A percentile compares a stretch with the other conserved stretches of the same genome.
These are phyloP conservation scores for Garrulus glandarius DNA, from an alignment of 2,797 vertebrate species.

Conservation along the genomic window DNA sequence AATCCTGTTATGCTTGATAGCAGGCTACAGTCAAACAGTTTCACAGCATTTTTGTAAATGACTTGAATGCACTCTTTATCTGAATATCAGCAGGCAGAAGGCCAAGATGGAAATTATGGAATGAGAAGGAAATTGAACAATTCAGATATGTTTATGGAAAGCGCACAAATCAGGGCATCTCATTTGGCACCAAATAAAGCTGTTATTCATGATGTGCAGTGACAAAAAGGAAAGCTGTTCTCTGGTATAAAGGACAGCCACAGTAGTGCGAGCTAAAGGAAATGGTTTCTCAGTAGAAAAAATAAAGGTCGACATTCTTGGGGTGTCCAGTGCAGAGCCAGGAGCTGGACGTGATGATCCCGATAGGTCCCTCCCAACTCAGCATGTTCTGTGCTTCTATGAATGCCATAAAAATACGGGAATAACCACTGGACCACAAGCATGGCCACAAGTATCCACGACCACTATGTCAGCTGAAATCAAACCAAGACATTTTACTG, in stretches of 20 bases:
- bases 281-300: conserved; percentile 18
- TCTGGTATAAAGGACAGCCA: conserved; percentile 14
- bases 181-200: conserved; percentile 72
- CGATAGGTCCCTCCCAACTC: not conserved
- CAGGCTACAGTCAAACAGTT: conserved; percentile 22
- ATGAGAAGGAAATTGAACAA: conserved; percentile 75
- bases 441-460: fast-evolving
- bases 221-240: conserved; percentile 61
- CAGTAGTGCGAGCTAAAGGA: not conserved
- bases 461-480: not conserved
- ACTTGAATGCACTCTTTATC: conserved; percentile 72
- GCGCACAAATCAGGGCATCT: conserved; percentile 66
- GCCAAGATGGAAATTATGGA: conserved; percentile 71
- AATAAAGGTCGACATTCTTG: not conserved
- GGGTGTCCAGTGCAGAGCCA: not conserved
- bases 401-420: not conserved
- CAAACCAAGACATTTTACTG: not conserved
- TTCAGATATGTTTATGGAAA: conserved; percentile 73
- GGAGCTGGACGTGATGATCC: not conserved
- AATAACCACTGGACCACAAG: not conserved
- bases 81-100: conserved; percentile 67
- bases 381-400: not conserved
- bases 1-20: conserved; percentile 54
- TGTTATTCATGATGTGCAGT: conserved; percentile 60
- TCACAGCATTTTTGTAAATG: conserved; percentile 58